These are phyloP conservation scores for Lepus timidus DNA, from an alignment of 2,113 vertebrate genomes.

Conservation along the genomic window DNA sequence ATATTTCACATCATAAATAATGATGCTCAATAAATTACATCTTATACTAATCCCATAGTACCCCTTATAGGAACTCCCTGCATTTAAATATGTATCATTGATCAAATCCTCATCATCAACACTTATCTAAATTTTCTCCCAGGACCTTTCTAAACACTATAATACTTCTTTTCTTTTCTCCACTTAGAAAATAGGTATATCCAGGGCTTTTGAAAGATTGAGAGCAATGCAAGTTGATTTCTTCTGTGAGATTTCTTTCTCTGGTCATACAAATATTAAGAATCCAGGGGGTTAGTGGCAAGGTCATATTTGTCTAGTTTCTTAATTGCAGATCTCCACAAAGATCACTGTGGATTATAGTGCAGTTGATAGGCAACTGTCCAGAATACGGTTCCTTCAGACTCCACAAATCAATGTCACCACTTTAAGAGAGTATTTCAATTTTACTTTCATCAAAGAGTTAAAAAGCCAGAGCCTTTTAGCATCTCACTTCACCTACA, in stretches of 20 bases:
- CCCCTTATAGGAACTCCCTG: constrained; percentile 11
- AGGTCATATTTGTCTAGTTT: neutral
- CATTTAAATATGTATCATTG: constrained; percentile 39
- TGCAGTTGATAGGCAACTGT: constrained; percentile 30
- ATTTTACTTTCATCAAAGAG: constrained; percentile 87
- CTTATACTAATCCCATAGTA: constrained; percentile 52
- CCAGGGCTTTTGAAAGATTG: neutral
- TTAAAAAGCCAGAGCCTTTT: constrained; percentile 90
- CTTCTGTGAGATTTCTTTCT: constrained; percentile 48
- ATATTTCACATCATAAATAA: constrained; percentile 77
- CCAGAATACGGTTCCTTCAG: constrained; percentile 68
- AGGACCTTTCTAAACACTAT: constrained; percentile 6
- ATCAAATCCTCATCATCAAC: neutral
- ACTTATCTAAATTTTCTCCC: constrained; percentile 18
- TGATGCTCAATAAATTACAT: constrained; percentile 68
- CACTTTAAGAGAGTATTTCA: constrained; percentile 81
- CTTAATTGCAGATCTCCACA: constrained; percentile 46
- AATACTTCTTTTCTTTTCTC: neutral
- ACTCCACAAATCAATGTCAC: constrained; percentile 65
- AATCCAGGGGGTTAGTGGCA: neutral
- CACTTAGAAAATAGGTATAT: neutral
- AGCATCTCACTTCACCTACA: constrained; percentile 89
- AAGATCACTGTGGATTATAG: constrained; percentile 11
- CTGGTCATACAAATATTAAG: neutral
- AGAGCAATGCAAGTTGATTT: neutral